Percentiles rank a stretch among this genome's conserved stretches.
Evolutionary conservation across 2,113 vertebrate genomes (phyloP).

Genomic region (Trichomycterus rosablanca): DNA sequence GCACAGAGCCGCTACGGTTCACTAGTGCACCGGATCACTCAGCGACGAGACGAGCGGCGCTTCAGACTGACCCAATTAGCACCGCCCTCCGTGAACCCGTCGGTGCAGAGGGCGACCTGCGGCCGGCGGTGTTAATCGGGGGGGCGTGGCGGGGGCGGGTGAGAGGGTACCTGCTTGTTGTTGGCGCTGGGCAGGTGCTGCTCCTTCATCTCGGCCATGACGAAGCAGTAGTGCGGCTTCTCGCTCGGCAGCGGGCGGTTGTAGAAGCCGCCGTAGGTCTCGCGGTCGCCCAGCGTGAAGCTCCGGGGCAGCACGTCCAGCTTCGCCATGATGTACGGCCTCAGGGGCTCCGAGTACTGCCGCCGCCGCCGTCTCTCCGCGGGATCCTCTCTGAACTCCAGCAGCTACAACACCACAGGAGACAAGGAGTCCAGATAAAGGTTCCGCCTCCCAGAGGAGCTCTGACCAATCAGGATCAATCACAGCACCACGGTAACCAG

Average conservation of each 20-base stretch:
- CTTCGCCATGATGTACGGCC: conserved; percentile 86
- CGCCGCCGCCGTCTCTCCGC: conserved; percentile 66
- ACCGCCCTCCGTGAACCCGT: background rate
- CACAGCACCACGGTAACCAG: too few relatives aligned
- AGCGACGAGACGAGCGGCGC: background rate
- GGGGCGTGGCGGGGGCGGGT: background rate
- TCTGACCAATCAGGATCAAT: too few relatives aligned
- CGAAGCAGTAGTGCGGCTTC: conserved; percentile 84
- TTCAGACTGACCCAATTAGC: conserved; percentile 1
- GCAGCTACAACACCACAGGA: conserved; percentile 63
- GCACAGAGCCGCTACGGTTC: background rate
- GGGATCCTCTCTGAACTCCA: conserved; percentile 71
- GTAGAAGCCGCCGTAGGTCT: conserved; percentile 83
- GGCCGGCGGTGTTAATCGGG: background rate
- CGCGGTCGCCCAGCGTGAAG: conserved; percentile 88
- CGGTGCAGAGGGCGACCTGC: background rate
- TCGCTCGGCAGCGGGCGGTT: conserved; percentile 81
- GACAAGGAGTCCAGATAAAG: background rate
- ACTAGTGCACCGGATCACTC: too few relatives aligned
- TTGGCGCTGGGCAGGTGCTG: conserved; percentile 70
- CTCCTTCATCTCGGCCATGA: conserved; percentile 83
- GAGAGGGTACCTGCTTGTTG: conserved; percentile 38
- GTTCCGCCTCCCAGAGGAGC: background rate
- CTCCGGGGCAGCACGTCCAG: conserved; percentile 78
- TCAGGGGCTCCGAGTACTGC: conserved; percentile 70